Percentiles rank a stretch among this genome's conserved stretches.
Evolutionary conservation across 2,888 invertebrate genomes (phyloP).

Genomic region (Loripinus fragilis): DNA sequence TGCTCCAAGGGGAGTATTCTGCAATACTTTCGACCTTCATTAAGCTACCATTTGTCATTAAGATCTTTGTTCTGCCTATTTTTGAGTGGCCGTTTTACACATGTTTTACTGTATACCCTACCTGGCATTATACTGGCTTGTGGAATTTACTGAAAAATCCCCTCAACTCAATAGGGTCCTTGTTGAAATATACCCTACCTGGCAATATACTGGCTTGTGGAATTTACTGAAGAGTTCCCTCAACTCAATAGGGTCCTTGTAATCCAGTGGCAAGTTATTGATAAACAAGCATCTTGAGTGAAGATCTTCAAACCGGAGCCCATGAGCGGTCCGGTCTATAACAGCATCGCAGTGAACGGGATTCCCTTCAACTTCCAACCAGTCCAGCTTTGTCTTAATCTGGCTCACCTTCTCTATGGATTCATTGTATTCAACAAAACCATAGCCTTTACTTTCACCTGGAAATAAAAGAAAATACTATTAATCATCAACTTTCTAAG

Average conservation of each 20-base stretch:
- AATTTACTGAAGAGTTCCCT: conserved; percentile 84
- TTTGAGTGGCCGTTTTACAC: too few relatives aligned
- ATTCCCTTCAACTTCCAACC: conserved; percentile 81
- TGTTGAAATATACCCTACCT: too few relatives aligned
- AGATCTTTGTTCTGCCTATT: too few relatives aligned
- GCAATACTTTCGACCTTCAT: too few relatives aligned
- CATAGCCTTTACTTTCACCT: conserved; percentile 86
- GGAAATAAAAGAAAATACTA: too few relatives aligned
- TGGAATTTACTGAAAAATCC: conserved; percentile 84
- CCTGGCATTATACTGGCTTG: conserved; percentile 86
- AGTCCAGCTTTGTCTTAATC: conserved; percentile 84
- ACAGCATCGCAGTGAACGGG: conserved; percentile 85
- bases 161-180: conserved; percentile 85
- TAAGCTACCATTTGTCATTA: too few relatives aligned
- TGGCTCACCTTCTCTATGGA: conserved; percentile 84
- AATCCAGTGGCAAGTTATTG: conserved; percentile 85
- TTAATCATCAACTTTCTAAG: too few relatives aligned
- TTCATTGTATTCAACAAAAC: conserved; percentile 85
- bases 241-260: conserved; percentile 85
- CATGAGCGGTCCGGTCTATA: conserved; percentile 82
- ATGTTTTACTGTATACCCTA: too few relatives aligned
- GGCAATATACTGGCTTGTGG: conserved; percentile 85
- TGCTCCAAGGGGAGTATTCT: too few relatives aligned
- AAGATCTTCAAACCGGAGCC: conserved; percentile 84
- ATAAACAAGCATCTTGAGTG: conserved; percentile 85